Evolutionary conservation across 2,113 vertebrate genomes (phyloP), one percentile per base, ranked within the genome.

Genomic region (Smithornis capensis): DNA sequence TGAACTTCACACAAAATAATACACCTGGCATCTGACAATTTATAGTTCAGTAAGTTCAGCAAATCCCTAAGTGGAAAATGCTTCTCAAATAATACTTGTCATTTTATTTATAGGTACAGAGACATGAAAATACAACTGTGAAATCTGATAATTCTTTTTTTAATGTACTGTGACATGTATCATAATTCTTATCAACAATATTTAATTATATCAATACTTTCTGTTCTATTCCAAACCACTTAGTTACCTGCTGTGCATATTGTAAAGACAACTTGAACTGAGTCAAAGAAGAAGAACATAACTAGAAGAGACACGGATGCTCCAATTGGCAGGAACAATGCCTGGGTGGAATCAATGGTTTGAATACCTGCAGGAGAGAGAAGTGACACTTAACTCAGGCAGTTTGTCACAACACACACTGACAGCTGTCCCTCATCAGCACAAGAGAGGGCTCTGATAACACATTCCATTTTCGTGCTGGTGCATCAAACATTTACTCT

Each of bases 251-350:
- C 99, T 97, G 99, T 99, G 98, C 99, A 99, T 98, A 99, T 99
- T 97, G 99, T 99, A 96, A 99, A 99, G 97, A 99, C 99, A 96
- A 99, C 99, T 97, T 99, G 99, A 97, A 99, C 99, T 2, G 99
- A 99, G 96, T 99, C 99, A 67, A 99, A 99, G 98, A 99, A 99
- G 98, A 99, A 99, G 98, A 99, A 99, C 99, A 99, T 99, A 90
- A 99, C 99, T 57, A 99, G 98, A 92, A 99, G 99, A 87, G 99
- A 99, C 80, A 99, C 99, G 3, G 99, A 99, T 0, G 99, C 99
- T 95, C 99, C 99, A 63, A 99, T 99, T 2, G 99, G 99, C 93
- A 99, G 98, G 97, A 99, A 99, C 83, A 99, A 97, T 2, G 99
- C 99, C 97, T 99, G 99, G 89, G 99, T 99, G 27, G 99, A 99